Evolutionary conservation across 2,797 vertebrate genomes (phyloP), one percentile per base, ranked within the genome.

Genomic region (Falco concolor): DNA sequence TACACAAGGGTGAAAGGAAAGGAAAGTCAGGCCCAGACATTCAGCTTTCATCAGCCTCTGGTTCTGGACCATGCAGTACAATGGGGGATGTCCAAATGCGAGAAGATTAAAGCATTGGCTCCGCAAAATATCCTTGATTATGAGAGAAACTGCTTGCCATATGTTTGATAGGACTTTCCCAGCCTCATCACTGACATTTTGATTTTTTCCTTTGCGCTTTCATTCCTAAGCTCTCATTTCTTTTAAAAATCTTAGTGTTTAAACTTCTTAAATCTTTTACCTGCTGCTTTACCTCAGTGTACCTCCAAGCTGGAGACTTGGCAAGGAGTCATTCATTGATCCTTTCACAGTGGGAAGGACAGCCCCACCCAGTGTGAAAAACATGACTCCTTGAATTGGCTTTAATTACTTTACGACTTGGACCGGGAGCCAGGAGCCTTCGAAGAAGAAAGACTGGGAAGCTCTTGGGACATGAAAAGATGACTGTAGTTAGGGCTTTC

Each of bases 351-450:
- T 52, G 50, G 64, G 72, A 85, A 84, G 65, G 68, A 74, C 81
- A 83, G 42, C 81, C 90, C 78, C 75, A 89, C 84, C 80, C 53
- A 83, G 61, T 57, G 53, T 70, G 68, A 77, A 81, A 86, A 93
- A 53, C 40, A 77, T 63, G 64, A 36, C 68, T 77, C 2, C 1
- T 40, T 82, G 77, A 88, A 80, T 89, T 89, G 64, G 20, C 27
- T 94, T 94, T 93, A 91, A 94, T 94, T 94, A 49, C 83, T 85
- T 63, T 64, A 68, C 68, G 60, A 45, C 60, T 87, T 83, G 53
- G 86, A 89, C 64, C 0, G 2, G 36, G 49, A 94, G 68, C 88
- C 78, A 84, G 81, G 60, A 94, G 83, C 77, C 34, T 34, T 40
- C 1, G 7, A 85, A 88, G 53, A 93, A 89, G 45, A 88, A 91